Base-by-base conservation (phyloP, 2,113 vertebrate species). In the Megaleporinus macrocephalus region DNA sequence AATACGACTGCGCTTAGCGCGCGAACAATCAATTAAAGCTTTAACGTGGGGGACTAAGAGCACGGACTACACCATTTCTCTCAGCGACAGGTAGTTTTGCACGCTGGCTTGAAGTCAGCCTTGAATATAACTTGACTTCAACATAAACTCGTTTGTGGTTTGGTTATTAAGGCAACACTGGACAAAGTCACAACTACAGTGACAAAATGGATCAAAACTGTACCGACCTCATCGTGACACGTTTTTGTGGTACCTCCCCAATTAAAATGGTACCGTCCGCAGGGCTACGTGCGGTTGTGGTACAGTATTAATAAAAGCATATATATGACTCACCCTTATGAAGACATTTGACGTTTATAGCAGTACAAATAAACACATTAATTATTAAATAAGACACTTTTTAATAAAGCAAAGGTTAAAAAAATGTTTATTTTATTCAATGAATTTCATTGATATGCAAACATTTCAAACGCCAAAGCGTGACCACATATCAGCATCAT, bases 371-470 rank as follows among this genome's bases (percentile, higher is more conserved):
- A 36, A 36, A 36, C 6, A 36, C 3, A 36, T 36, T 4, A 36
- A 36, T 4, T 36, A 36, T 4, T 4, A 77, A 77, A 63, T 15
- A 33, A 9, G 0, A 47, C 9, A 26, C 33, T 5, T 11, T 44
- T 51, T 57, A 15, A 29, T 22, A 22, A 36, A 36, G 20, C 20
- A 18, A 44, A 24, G 18, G 30, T 30, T 47, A 72, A 61, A 79
- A 71, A 14, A 44, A 14, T 68, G 41, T 44, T 26, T 11, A 36
- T 57, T 78, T 80, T 73, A 80, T 66, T 86, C 81, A 86, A 86
- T 86, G 66, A 83, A 83, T 83, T 86, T 83, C 81, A 86, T 86
- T 41, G 77, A 86, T 65, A 77, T 77, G 69, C 75, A 71, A 24
- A 80, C 49, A 68, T 47, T 72, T 20, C 65, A 79, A 65, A 82